Percentiles rank a stretch among this genome's conserved stretches.
These are phyloP conservation scores for Coilia nasus DNA, from an alignment of 2,797 vertebrate species.

Conservation along the genomic window DNA sequence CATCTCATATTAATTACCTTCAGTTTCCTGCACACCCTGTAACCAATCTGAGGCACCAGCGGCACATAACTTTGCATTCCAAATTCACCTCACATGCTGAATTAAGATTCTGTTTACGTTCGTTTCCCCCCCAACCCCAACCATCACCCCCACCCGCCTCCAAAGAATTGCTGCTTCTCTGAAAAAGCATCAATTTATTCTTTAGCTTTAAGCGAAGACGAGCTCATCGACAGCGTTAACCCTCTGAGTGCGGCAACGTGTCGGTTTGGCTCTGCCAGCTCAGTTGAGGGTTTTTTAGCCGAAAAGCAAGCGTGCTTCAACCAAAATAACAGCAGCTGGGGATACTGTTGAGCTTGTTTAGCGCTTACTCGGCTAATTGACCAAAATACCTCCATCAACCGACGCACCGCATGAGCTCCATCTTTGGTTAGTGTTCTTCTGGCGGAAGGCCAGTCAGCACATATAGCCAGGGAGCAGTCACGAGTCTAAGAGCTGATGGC, in stretches of 20 bases:
- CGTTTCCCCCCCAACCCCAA: conserved; percentile 24
- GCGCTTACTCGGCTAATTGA: conserved; percentile 5
- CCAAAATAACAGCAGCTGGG: conserved; percentile 2
- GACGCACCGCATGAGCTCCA: not conserved
- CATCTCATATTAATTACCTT: conserved; percentile 74
- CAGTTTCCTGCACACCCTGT: conserved; percentile 68
- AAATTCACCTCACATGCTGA: conserved; percentile 70
- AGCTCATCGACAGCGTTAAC: conserved; percentile 54
- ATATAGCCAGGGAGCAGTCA: not conserved
- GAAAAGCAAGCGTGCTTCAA: not conserved
- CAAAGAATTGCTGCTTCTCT: conserved; percentile 63
- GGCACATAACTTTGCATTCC: conserved; percentile 78
- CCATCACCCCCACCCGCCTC: conserved; percentile 46
- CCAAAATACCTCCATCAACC: not conserved
- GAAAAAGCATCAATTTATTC: conserved; percentile 48
- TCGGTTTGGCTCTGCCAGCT: not conserved
- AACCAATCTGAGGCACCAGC: conserved; percentile 72
- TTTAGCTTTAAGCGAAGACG: conserved; percentile 51
- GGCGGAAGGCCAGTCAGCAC: not conserved
- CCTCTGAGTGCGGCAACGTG: conserved; percentile 19
- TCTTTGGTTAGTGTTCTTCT: not conserved
- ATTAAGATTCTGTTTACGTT: conserved; percentile 69
- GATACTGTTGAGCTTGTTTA: not conserved
- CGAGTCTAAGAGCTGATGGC: not conserved
- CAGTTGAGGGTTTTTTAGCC: not conserved